Conservation (phyloP, 2,888 invertebrate genomes). For the Anthrax anthrax region DNA sequence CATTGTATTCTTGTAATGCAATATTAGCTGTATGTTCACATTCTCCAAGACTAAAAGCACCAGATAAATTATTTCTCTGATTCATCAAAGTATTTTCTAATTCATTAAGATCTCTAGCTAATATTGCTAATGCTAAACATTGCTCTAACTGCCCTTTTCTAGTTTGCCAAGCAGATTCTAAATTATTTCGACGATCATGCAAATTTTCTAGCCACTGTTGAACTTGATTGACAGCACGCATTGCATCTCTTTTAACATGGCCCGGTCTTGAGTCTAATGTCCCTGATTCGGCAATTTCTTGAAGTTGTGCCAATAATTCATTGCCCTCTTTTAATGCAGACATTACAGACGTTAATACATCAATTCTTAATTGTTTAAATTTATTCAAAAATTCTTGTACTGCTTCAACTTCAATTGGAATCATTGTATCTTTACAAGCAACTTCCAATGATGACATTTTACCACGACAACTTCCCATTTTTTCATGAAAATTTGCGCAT, state of each 20-base stretch:
- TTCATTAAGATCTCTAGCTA: slow-evolving; percentile 55
- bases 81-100: slow-evolving; percentile 44
- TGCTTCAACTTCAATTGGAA: slow-evolving; percentile 57
- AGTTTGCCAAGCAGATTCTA: slow-evolving; percentile 53
- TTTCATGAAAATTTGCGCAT: slow-evolving; percentile 63
- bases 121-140: slow-evolving; percentile 55
- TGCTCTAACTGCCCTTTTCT: slow-evolving; percentile 65
- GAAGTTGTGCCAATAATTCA: slow-evolving; percentile 54
- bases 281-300: slow-evolving; percentile 58
- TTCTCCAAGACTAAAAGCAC: slow-evolving; percentile 45
- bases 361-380: slow-evolving; percentile 55
- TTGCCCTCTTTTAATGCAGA: slow-evolving; percentile 69
- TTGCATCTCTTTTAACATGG: slow-evolving; percentile 39
- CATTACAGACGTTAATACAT: slow-evolving; percentile 63
- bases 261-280: slow-evolving; percentile 62
- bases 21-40: slow-evolving; percentile 52
- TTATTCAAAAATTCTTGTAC: slow-evolving; percentile 53
- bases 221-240: slow-evolving; percentile 45
- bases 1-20: slow-evolving; percentile 51
- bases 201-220: slow-evolving; percentile 61
- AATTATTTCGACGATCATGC: slow-evolving; percentile 55
- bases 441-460: slow-evolving; percentile 53
- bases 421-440: slow-evolving; percentile 48
- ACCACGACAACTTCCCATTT: slow-evolving; percentile 52
- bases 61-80: slow-evolving; percentile 39